A percentile compares a stretch with the other conserved stretches of the same genome.
Evolutionary conservation across 1,140 invertebrate species (phyloP).

Genomic region (Muscidifurax raptorellus): DNA sequence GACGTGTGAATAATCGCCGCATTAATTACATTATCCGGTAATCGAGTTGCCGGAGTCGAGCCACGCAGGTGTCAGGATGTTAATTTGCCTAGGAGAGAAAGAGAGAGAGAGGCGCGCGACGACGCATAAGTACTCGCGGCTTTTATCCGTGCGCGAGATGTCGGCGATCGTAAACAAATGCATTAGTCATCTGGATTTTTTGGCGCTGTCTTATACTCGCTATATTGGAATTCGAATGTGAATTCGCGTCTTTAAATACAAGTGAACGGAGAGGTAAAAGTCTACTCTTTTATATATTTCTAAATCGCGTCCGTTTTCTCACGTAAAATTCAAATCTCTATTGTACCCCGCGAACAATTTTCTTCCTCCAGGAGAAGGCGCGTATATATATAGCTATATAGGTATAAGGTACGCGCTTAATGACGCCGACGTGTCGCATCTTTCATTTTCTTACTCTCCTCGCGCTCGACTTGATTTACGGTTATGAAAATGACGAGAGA

Average conservation of each 20-base stretch:
- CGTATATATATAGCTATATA: not conserved
- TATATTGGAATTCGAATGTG: not conserved
- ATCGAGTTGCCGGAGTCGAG: not conserved
- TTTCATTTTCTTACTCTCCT: conserved; percentile 39
- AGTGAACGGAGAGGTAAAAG: too few species aligned
- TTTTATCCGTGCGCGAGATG: not conserved
- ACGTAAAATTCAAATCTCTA: not conserved
- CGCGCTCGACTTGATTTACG: conserved; percentile 40
- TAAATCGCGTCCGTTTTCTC: too few species aligned
- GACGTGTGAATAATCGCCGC: conserved; percentile 18
- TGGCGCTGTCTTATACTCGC: too few species aligned
- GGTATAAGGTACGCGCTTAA: conserved; percentile 7
- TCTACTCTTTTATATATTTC: too few species aligned
- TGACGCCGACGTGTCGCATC: conserved; percentile 25
- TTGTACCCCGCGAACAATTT: conserved; percentile 19
- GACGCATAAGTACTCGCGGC: too few species aligned
- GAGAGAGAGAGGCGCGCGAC: too few species aligned
- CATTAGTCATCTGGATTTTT: not conserved
- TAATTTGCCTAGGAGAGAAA: not conserved
- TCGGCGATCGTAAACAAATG: not conserved
- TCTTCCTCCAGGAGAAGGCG: not conserved
- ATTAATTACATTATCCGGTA: conserved; percentile 27
- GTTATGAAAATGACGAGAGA: conserved; percentile 45
- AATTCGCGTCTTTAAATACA: not conserved
- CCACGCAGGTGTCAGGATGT: not conserved